These are phyloP conservation scores for Venustoraphidia nigricollis DNA, from an alignment of 2,888 invertebrate species.

Conservation along the genomic window DNA sequence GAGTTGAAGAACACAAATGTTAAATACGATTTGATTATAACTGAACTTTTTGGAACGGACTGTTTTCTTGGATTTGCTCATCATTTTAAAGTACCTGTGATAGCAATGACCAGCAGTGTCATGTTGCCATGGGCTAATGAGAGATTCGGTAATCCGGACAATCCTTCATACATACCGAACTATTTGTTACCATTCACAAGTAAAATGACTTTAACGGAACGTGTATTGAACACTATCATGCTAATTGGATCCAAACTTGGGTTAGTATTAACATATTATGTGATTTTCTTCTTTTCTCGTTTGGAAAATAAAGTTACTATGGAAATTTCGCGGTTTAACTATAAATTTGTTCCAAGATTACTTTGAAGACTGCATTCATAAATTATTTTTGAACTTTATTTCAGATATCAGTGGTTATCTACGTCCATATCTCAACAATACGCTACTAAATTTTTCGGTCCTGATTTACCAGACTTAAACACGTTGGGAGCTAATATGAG, in stretches of 20 bases:
- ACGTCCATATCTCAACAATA: constrained; percentile 22
- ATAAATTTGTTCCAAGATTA: too few species aligned
- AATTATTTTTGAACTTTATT: neutral
- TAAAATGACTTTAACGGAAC: constrained; percentile 33
- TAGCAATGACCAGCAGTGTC: constrained; percentile 36
- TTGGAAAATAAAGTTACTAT: too few species aligned
- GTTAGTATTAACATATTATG: constrained; percentile 8
- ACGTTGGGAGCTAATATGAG: constrained; percentile 33
- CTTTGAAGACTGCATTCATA: too few species aligned
- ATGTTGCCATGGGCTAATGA: constrained; percentile 40
- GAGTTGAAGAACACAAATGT: constrained; percentile 6
- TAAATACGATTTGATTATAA: constrained; percentile 28
- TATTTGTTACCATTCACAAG: constrained; percentile 34
- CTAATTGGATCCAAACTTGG: constrained; percentile 10
- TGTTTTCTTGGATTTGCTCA: constrained; percentile 42
- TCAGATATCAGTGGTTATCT: constrained; percentile 7
- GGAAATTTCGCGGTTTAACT: too few species aligned
- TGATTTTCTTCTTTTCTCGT: too few species aligned
- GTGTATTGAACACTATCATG: constrained; percentile 29
- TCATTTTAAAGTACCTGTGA: constrained; percentile 35
- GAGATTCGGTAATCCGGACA: constrained; percentile 37
- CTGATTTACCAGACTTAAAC: constrained; percentile 28
- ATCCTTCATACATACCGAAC: constrained; percentile 41
- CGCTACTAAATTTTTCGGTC: constrained; percentile 34
- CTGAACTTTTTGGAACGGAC: constrained; percentile 43